Percentiles rank a stretch among this genome's conserved stretches.
Conservation (phyloP, 2,888 invertebrate genomes). For the Siphonodentalium dalli region DNA sequence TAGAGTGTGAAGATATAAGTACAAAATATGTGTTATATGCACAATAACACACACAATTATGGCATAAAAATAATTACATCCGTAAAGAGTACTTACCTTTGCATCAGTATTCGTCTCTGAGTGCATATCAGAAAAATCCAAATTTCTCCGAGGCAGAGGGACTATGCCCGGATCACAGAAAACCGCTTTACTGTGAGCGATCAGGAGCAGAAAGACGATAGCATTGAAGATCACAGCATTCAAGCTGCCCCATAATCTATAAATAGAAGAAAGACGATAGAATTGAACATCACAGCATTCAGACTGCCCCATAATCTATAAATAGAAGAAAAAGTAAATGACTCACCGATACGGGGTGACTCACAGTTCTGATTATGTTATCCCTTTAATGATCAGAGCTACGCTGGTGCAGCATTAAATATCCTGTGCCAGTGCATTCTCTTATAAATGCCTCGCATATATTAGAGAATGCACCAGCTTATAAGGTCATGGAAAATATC, state of each 20-base stretch:
- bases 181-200: conserved; percentile 84
- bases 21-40: too few relatives aligned
- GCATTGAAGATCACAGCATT: conserved; percentile 82
- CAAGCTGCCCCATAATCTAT: conserved; percentile 82
- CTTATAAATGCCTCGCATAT: too few relatives aligned
- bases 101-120: conserved; percentile 45
- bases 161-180: conserved; percentile 89
- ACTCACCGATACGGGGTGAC: conserved; percentile 81
- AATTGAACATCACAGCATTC: conserved; percentile 81
- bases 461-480: too few relatives aligned
- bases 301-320: conserved; percentile 82
- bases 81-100: conserved; percentile 25
- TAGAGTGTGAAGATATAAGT: too few relatives aligned
- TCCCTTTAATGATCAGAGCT: too few relatives aligned
- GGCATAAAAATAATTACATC: too few relatives aligned
- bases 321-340: conserved; percentile 78
- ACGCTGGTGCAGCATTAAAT: too few relatives aligned
- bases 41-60: too few relatives aligned
- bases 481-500: too few relatives aligned
- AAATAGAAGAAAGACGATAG: conserved; percentile 77
- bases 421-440: too few relatives aligned
- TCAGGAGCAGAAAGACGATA: conserved; percentile 76
- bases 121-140: conserved; percentile 78
- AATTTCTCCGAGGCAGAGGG: conserved; percentile 72
- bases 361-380: too few relatives aligned